Conservation (phyloP, 2,888 invertebrate species). For the Cryptocephalus moraei region DNA sequence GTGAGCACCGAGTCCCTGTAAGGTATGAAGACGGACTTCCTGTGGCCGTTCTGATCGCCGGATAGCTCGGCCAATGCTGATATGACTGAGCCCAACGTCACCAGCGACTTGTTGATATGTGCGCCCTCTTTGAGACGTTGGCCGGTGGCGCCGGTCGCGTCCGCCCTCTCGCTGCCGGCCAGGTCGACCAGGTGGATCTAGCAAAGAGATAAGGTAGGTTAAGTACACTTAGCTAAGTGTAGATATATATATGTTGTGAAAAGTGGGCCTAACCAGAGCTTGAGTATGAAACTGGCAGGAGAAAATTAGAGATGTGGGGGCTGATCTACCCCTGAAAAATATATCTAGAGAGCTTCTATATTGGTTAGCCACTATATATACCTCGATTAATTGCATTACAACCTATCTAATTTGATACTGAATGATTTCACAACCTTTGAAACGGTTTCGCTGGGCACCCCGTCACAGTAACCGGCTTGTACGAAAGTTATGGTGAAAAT, state of each 20-base stretch:
- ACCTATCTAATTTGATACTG: too few species aligned
- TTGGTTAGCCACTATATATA: too few species aligned
- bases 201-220: neutral
- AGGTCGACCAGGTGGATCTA: constrained; percentile 74
- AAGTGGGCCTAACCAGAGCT: too few species aligned
- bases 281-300: too few species aligned
- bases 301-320: too few species aligned
- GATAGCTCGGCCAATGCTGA: constrained; percentile 70
- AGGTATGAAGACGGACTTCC: constrained; percentile 59
- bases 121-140: constrained; percentile 83
- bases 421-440: too few species aligned
- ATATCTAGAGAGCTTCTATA: too few species aligned
- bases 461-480: constrained; percentile 77
- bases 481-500: constrained; percentile 86
- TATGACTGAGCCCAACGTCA: constrained; percentile 80
- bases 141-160: constrained; percentile 84
- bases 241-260: too few species aligned
- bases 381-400: too few species aligned
- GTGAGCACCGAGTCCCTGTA: constrained; percentile 83
- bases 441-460: constrained; percentile 81
- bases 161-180: constrained; percentile 83
- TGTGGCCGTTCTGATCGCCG: constrained; percentile 26
- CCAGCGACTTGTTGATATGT: constrained; percentile 83
- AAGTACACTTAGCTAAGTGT: too few species aligned
- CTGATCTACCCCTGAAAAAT: too few species aligned